These are phyloP conservation scores for Stomorhina lunata DNA, from an alignment of 2,888 invertebrate genomes.

Conservation along the genomic window DNA sequence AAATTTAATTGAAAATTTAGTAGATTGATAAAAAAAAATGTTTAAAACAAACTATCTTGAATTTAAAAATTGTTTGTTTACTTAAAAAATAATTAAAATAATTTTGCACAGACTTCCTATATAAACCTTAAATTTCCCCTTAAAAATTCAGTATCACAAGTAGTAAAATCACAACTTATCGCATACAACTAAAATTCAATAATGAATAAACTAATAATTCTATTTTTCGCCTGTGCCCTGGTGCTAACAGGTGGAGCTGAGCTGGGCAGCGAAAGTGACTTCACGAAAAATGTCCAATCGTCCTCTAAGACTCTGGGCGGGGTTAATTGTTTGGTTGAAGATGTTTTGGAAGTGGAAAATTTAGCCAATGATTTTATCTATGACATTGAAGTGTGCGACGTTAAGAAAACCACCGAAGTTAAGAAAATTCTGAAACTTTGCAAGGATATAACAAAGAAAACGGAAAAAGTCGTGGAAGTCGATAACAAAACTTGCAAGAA, in stretches of 20 bases:
- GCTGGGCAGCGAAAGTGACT: not conserved
- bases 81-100: too few relatives aligned
- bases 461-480: not conserved
- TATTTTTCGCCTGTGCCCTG: not conserved
- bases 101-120: not conserved
- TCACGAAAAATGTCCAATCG: not conserved
- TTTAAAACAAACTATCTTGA: too few relatives aligned
- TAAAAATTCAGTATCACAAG: not conserved
- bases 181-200: not conserved
- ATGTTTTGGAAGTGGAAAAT: conserved; percentile 2
- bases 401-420: not conserved
- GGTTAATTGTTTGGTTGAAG: conserved; percentile 9
- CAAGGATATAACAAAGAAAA: not conserved
- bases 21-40: too few relatives aligned
- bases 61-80: too few relatives aligned
- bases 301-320: conserved; percentile 2
- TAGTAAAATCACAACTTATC: not conserved
- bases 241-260: not conserved
- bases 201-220: conserved; percentile 10
- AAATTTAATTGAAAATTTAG: too few relatives aligned
- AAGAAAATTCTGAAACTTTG: not conserved
- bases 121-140: not conserved
- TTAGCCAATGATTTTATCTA: not conserved
- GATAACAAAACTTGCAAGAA: conserved; percentile 18
- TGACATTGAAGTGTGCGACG: conserved; percentile 23